These are phyloP conservation scores for Rotaria magnacalcarata DNA, from an alignment of 2,888 invertebrate species.

Conservation along the genomic window DNA sequence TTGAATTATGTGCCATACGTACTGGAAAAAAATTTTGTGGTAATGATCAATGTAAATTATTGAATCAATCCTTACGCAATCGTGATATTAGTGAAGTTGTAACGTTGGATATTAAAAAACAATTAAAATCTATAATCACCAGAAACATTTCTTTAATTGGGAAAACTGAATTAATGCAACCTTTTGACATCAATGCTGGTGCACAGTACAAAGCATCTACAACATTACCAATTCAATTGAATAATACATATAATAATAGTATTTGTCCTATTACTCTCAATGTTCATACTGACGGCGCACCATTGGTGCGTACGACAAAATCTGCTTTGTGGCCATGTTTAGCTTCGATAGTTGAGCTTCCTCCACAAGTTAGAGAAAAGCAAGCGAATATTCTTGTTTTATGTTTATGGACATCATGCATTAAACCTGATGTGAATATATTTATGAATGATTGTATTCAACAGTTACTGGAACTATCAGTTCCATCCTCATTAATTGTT, in stretches of 20 bases:
- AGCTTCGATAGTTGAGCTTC: neutral
- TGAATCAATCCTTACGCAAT: neutral
- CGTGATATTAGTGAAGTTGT: neutral
- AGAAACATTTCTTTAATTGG: neutral
- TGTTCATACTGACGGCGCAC: neutral
- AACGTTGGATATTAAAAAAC: neutral
- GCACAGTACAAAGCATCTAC: neutral
- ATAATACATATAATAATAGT: neutral
- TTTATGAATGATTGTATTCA: neutral
- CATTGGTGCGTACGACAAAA: neutral
- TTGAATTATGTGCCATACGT: neutral
- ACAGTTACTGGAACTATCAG: neutral
- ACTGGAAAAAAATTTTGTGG: neutral
- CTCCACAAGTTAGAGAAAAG: neutral
- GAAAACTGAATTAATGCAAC: neutral
- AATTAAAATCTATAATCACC: neutral
- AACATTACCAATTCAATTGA: neutral
- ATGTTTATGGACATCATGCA: neutral
- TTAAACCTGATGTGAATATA: neutral
- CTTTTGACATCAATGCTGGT: neutral
- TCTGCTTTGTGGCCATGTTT: neutral
- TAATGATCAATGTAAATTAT: neutral
- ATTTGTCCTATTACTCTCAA: neutral
- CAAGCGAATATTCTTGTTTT: neutral
- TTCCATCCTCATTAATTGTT: neutral